phyloP scores from a whole-genome alignment of 2,797 vertebrate species.

The Enteromius paludinosus region DNA sequence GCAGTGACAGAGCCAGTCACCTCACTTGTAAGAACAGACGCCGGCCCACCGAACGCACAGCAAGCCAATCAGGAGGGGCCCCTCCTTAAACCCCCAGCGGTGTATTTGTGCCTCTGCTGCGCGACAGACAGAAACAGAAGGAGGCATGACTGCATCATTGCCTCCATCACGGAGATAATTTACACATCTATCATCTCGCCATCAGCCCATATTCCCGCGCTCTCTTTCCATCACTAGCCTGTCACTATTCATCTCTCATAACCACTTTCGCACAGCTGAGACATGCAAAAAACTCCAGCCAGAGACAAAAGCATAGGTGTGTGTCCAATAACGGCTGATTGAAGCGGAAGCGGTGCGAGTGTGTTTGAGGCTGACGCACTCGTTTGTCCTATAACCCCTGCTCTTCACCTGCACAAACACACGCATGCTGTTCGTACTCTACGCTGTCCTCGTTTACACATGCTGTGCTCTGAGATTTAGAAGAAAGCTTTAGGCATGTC shows the following conservation, averaged over 20 bases:
- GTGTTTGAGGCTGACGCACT: slow-evolving; percentile 7
- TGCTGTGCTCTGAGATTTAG: background rate
- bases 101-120: slow-evolving; percentile 72
- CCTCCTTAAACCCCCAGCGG: slow-evolving; percentile 58
- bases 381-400: background rate
- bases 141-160: slow-evolving; percentile 99
- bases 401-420: slow-evolving; percentile 28
- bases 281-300: slow-evolving; percentile 72
- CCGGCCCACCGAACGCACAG: slow-evolving; percentile 61
- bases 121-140: slow-evolving; percentile 91
- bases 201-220: slow-evolving; percentile 83
- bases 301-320: slow-evolving; percentile 19
- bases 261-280: slow-evolving; percentile 83
- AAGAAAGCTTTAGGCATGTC: background rate
- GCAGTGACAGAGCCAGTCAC: background rate
- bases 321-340: background rate
- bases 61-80: slow-evolving; percentile 83
- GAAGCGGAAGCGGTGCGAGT: background rate
- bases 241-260: slow-evolving; percentile 95
- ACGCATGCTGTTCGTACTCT: background rate
- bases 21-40: slow-evolving; percentile 9
- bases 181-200: slow-evolving; percentile 99
- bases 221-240: slow-evolving; percentile 73
- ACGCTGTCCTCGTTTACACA: background rate
- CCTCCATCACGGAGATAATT: slow-evolving; percentile 99